Base-by-base conservation (phyloP, 2,888 invertebrate genomes). In the Cylloceria caligata region DNA sequence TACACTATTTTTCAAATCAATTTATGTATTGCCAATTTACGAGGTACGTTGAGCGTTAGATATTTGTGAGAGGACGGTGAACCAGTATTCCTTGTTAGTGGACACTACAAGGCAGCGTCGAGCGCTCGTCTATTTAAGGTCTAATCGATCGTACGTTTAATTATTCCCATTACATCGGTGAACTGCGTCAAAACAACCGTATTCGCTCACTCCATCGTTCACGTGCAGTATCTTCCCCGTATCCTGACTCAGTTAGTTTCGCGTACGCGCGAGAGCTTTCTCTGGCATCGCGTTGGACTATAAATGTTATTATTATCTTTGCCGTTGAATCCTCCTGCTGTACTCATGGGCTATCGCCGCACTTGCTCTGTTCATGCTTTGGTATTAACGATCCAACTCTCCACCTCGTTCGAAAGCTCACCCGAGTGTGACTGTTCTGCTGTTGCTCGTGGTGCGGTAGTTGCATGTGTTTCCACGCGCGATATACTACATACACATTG, bases 251-350 rank as follows among this genome's bases (percentile, higher is more conserved):
- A 13, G 13, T n/a, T 21, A 52, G 21, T 52, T 52, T 52, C 52
- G 21, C 39, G 39, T 39, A 13, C 13, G 13, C 13, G 39, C 1
- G 16, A 13, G 57, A 57, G 30, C 45, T 42, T 65, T 45, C 42
- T 13, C 16, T n/a, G 24, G 13, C 21, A 71, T 62, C 60, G 60
- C 67, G 57, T 57, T 49, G 75, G 47, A 74, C 72, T 57, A 68
- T 79, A 81, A 86, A 85, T 80, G 87, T 87, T 86, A 86, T 87
- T 83, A 86, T 86, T 86, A 83, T 87, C 86, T 84, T 84, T 83
- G 75, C 55, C 81, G 57, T 30, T 30, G 57, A 57, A 57, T n/a
- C 16, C 16, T 57, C 57, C 57, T 30, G 57, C 34, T 27, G 57
- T 30, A 30, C 30, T 55, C 55, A 9, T 19, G 21, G 57, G n/a